Evolutionary conservation across 2,888 invertebrate genomes (phyloP), one percentile per base, ranked within the genome.

Genomic region (Petrolisthes manimaculis): DNA sequence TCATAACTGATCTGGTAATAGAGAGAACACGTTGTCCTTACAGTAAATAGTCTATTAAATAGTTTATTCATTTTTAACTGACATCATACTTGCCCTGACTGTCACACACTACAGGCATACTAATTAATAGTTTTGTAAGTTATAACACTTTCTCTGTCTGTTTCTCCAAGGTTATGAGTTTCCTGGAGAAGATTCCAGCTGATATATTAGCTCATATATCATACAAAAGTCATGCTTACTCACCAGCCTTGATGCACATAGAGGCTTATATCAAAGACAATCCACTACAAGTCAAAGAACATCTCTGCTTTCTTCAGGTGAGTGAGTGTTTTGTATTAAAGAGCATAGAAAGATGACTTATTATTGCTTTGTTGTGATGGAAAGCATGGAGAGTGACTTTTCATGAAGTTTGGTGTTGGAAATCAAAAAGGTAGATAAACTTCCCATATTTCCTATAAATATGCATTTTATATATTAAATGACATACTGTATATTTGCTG

Each of bases 181-280:
- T 91, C 55, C 71, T 89, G 12, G 88, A 89, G 51, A 86, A 89
- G 82, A 93, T 94, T 80, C 93, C 94, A 0, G 93, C 93, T 84
- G 92, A 93, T 89, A 90, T 92, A 18, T 91, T 94, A 86, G 93
- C 94, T 0, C 91, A 92, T 83, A 93, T 93, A 12, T 93, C 94
- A 55, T 93, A 92, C 91, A 92, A 93, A 88, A 94, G 94, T 91
- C 93, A 93, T 77, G 93, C 93, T 3, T 93, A 93, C 91, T 92
- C 93, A 0, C 91, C 94, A 5, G 92, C 93, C 8, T 87, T 93
- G 78, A 92, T 93, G 92, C 93, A 94, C 91, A 92, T 93, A 88
- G 94, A 94, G 91, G 92, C 92, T 78, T 92, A 92, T 91, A 91
- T 94, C n/a, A 92, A 92, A 86, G 90, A 91, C 24, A 91, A 92